phyloP scores from a whole-genome alignment of 2,113 vertebrate genomes.

The Phainopepla nitens region DNA sequence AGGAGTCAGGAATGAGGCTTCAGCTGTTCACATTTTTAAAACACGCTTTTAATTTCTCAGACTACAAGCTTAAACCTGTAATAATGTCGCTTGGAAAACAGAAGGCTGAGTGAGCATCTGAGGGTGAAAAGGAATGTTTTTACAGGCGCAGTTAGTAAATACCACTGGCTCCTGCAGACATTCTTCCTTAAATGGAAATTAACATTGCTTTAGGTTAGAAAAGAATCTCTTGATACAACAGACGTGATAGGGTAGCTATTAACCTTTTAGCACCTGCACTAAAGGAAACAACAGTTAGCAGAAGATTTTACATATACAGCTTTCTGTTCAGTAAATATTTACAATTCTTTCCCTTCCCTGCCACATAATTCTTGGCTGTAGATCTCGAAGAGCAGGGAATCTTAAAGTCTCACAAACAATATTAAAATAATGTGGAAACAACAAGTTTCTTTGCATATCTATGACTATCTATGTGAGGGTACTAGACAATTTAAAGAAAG shows the following conservation, averaged over 20 bases:
- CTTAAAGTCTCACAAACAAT: background rate
- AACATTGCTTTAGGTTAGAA: slow-evolving; percentile 50
- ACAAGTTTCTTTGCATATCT: background rate
- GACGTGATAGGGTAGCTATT: background rate
- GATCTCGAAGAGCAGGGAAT: background rate
- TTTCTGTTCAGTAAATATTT: background rate
- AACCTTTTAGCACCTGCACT: slow-evolving; percentile 46
- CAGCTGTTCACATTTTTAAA: slow-evolving; percentile 52
- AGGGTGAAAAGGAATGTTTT: slow-evolving; percentile 79
- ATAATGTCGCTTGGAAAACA: slow-evolving; percentile 72
- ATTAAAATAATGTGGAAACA: background rate
- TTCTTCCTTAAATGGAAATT: slow-evolving; percentile 76
- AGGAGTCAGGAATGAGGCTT: background rate
- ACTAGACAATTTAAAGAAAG: background rate
- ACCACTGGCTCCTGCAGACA: slow-evolving; percentile 67
- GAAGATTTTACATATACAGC: background rate
- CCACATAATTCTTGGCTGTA: background rate
- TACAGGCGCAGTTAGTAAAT: slow-evolving; percentile 73
- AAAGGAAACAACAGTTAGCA: background rate
- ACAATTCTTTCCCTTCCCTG: background rate
- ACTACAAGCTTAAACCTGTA: slow-evolving; percentile 67
- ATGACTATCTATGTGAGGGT: background rate
- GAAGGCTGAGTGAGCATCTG: slow-evolving; percentile 73
- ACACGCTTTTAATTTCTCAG: slow-evolving; percentile 69
- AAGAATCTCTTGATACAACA: slow-evolving; percentile 30